These are phyloP conservation scores for Tyrophagus putrescentiae DNA, from an alignment of 1,140 invertebrate genomes.

Conservation along the genomic window DNA sequence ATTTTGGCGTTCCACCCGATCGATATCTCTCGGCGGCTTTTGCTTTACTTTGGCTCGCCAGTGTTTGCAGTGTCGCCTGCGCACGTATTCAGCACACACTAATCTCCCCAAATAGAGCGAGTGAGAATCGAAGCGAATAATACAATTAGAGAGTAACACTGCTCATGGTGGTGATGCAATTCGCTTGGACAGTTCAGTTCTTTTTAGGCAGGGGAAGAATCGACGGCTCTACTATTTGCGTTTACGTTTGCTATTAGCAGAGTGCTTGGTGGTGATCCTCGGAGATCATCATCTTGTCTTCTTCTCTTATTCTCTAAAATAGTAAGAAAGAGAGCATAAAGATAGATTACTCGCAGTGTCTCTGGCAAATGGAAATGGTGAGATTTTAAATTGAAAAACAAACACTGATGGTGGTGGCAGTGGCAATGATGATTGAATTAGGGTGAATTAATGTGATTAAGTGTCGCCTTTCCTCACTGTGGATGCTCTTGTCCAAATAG, in stretches of 20 bases:
- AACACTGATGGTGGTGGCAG: background rate
- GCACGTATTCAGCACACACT: background rate
- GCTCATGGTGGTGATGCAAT: too few relatives aligned
- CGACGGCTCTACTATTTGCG: background rate
- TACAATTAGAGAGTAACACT: conserved; percentile 14
- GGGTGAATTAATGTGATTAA: conserved; percentile 12
- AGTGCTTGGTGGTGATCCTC: background rate
- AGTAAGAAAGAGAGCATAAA: background rate
- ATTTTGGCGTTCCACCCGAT: too few relatives aligned
- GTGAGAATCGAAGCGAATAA: conserved; percentile 1
- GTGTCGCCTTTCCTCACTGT: too few relatives aligned
- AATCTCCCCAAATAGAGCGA: background rate
- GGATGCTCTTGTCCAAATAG: conserved; percentile 11
- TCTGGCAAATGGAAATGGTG: conserved; percentile 1
- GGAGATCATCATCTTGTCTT: background rate
- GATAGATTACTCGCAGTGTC: conserved; percentile 2
- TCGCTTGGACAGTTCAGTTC: too few relatives aligned
- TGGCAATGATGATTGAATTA: conserved; percentile 11
- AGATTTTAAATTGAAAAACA: conserved; percentile 13
- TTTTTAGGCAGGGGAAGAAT: too few relatives aligned
- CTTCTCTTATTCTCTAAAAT: too few relatives aligned
- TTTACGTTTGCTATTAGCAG: conserved; percentile 14
- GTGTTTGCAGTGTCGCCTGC: too few relatives aligned
- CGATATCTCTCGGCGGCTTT: too few relatives aligned
- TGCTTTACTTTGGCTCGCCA: too few relatives aligned